Percentiles rank a stretch among this genome's conserved stretches.
phyloP scores from a whole-genome alignment of 1,140 invertebrate genomes.

The Calosoma granatense region DNA sequence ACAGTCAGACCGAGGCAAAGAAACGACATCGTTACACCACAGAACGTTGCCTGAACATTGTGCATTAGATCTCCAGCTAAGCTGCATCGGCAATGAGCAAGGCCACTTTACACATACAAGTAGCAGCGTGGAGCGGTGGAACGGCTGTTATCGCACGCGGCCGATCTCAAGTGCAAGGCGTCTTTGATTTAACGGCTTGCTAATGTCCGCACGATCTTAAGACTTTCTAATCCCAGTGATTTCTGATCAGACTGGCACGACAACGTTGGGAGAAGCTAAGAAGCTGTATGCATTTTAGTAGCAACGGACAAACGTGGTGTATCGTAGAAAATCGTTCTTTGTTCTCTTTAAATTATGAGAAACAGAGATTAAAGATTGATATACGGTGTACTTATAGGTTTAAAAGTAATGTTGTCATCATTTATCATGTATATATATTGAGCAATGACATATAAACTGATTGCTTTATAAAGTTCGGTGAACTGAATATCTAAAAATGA shows the following conservation, averaged over 20 bases:
- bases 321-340: too few species aligned
- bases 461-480: too few species aligned
- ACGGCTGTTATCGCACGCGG: background rate
- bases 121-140: background rate
- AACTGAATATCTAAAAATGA: too few species aligned
- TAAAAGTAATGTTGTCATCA: too few species aligned
- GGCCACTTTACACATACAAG: background rate
- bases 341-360: too few species aligned
- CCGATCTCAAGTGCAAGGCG: background rate
- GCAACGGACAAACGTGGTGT: background rate
- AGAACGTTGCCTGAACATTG: too few species aligned
- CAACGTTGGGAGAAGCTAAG: background rate
- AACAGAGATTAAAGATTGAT: too few species aligned
- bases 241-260: background rate
- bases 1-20: too few species aligned
- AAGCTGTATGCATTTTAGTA: background rate
- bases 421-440: too few species aligned
- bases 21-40: too few species aligned
- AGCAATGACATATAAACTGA: too few species aligned
- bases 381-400: too few species aligned
- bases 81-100: background rate
- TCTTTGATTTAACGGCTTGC: background rate
- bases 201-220: background rate
- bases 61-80: background rate
- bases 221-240: background rate